phyloP scores from a whole-genome alignment of 64 coral and sea anemone species.

The Montipora cactus region DNA sequence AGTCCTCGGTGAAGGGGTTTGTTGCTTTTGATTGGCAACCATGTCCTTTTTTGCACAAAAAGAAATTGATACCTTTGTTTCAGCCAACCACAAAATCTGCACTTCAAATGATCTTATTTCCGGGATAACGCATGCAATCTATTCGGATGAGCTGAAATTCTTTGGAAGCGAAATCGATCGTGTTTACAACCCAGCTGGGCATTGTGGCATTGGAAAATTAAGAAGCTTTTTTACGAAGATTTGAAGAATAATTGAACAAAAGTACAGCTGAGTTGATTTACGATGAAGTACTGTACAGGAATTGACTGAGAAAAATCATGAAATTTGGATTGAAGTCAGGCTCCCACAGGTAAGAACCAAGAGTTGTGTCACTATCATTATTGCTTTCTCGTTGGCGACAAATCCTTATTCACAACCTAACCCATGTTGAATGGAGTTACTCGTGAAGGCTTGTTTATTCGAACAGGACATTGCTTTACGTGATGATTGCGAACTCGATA shows the following conservation, averaged over 20 bases:
- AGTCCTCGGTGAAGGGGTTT: not conserved
- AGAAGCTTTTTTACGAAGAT: not conserved
- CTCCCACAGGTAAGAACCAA: not conserved
- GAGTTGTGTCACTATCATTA: not conserved
- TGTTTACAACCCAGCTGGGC: not conserved
- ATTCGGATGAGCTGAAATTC: slow-evolving; percentile 3
- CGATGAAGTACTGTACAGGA: not conserved
- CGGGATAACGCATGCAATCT: not conserved
- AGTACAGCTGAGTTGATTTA: not conserved
- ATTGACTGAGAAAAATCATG: not conserved
- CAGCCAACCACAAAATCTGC: not conserved
- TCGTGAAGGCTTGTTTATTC: too few relatives aligned
- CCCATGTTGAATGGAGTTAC: too few relatives aligned
- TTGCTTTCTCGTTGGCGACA: too few relatives aligned
- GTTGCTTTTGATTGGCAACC: not conserved
- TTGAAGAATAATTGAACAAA: not conserved
- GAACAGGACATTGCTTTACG: too few relatives aligned
- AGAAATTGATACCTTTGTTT: slow-evolving; percentile 2
- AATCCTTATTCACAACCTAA: too few relatives aligned
- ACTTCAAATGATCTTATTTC: not conserved
- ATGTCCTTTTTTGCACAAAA: not conserved
- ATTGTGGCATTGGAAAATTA: not conserved
- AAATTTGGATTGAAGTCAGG: not conserved
- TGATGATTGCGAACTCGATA: too few relatives aligned
- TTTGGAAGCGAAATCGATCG: not conserved